These are phyloP conservation scores for Emydura subglobosa DNA, from an alignment of 2,113 vertebrate species.

Conservation along the genomic window DNA sequence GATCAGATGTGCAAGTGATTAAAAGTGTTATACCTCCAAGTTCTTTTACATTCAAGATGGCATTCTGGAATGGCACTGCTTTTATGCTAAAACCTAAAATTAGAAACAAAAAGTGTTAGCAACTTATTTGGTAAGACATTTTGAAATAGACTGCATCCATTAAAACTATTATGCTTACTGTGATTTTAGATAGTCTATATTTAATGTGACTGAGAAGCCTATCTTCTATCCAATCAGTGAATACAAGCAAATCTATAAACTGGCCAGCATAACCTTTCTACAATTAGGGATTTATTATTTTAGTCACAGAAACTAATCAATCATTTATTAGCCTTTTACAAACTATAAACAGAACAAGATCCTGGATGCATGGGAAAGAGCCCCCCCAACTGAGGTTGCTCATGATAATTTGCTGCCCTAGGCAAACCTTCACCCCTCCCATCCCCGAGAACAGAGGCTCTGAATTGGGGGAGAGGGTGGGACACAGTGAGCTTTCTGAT, in stretches of 20 bases:
- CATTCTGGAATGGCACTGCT: constrained; percentile 96
- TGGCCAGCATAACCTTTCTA: background rate
- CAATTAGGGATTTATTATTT: background rate
- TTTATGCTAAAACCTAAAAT: constrained; percentile 97
- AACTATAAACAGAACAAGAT: no score
- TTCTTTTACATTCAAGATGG: constrained; percentile 98
- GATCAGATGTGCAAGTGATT: constrained; percentile 39
- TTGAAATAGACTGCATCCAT: background rate
- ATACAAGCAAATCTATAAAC: background rate
- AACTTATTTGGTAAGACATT: background rate
- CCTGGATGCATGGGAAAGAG: no score
- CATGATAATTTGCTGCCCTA: no score
- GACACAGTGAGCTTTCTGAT: no score
- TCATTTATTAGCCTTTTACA: no score
- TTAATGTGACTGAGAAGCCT: no score
- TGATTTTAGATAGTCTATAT: background rate
- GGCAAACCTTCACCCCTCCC: no score
- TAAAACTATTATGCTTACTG: background rate
- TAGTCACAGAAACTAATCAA: background rate
- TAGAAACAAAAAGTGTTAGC: constrained; percentile 66
- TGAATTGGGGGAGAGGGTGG: no score
- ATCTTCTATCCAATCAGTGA: background rate
- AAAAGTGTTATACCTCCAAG: constrained; percentile 91
- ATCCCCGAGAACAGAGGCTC: no score
- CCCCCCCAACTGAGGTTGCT: no score